phyloP scores from a whole-genome alignment of 2,113 vertebrate genomes.

The Cyanoderma ruficeps region DNA sequence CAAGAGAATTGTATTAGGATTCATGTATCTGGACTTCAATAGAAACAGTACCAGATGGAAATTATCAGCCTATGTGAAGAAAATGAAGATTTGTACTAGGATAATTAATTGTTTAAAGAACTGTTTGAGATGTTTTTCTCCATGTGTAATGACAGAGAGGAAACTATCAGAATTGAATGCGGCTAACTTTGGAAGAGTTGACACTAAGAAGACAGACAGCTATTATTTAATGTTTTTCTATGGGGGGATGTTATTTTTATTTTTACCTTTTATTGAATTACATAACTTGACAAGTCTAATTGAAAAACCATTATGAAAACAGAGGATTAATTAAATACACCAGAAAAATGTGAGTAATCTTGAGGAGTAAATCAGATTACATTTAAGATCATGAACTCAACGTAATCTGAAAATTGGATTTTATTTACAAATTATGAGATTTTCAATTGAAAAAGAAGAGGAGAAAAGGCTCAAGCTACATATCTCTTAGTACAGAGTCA shows the following conservation, averaged over 20 bases:
- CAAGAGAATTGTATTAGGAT: background rate
- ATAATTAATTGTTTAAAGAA: background rate
- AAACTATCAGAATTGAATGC: background rate
- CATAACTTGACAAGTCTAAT: background rate
- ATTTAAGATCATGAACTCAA: background rate
- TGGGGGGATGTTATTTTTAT: background rate
- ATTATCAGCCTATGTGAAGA: background rate
- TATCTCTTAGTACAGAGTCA: background rate
- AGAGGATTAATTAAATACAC: background rate
- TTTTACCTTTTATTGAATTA: background rate
- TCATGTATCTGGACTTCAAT: background rate
- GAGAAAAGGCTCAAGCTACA: background rate
- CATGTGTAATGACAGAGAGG: background rate
- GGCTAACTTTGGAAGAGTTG: background rate
- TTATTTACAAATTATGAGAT: background rate
- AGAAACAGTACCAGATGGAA: background rate
- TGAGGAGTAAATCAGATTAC: background rate
- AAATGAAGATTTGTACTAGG: background rate
- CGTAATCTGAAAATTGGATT: background rate
- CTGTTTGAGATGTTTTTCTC: background rate
- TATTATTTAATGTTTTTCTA: background rate
- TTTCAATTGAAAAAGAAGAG: background rate
- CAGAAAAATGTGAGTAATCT: background rate
- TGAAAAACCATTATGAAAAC: background rate
- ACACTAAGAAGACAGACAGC: background rate